These are phyloP conservation scores for Microtus ochrogaster DNA, from an alignment of 2,113 vertebrate genomes.

Conservation along the genomic window DNA sequence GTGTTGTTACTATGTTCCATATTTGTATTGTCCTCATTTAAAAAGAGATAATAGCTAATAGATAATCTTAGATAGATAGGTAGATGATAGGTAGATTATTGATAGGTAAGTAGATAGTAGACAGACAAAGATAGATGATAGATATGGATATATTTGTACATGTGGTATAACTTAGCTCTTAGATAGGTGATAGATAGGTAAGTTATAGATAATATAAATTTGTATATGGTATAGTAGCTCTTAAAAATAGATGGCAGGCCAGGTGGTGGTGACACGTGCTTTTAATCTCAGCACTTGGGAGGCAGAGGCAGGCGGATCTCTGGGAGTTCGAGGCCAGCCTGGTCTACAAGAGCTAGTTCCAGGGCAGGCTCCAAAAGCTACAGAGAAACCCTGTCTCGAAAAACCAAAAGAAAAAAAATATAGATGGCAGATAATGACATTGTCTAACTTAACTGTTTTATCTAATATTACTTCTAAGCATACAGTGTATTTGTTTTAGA, in stretches of 20 bases:
- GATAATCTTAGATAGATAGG: no score
- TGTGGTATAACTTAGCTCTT: neutral
- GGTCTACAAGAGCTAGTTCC: no score
- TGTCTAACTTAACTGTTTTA: neutral
- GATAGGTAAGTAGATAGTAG: neutral
- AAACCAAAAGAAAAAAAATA: neutral
- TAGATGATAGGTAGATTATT: neutral
- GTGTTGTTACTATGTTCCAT: neutral
- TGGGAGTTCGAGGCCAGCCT: no score
- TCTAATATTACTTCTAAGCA: neutral
- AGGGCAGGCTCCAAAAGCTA: no score
- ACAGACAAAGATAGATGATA: neutral
- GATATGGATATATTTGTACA: neutral
- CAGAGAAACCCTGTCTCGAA: no score
- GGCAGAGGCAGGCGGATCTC: no score
- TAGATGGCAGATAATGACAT: neutral
- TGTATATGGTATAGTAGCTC: neutral
- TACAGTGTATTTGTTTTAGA: neutral
- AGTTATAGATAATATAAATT: neutral
- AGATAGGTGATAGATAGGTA: neutral
- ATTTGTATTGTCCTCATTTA: neutral
- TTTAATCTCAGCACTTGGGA: no score
- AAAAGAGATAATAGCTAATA: neutral
- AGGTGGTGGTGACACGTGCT: no score
- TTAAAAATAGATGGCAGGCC: neutral